phyloP scores from a whole-genome alignment of 2,888 invertebrate species.

The Tillus elongatus region DNA sequence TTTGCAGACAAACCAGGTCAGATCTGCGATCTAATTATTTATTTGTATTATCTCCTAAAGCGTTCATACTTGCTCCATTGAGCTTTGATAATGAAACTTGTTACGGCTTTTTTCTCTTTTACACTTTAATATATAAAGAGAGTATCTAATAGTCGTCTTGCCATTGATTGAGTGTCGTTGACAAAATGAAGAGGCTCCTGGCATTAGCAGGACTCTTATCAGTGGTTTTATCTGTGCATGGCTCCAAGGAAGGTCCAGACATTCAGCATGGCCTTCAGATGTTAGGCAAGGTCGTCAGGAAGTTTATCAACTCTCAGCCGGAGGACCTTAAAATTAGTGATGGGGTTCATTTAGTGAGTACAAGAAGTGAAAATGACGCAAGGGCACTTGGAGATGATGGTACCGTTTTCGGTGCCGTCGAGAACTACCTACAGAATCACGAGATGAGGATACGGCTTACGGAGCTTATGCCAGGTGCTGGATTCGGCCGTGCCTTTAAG shows the following conservation, averaged over 20 bases:
- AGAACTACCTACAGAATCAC: constrained; percentile 60
- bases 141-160: too few relatives aligned
- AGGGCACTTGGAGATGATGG: constrained; percentile 46
- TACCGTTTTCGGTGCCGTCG: constrained; percentile 49
- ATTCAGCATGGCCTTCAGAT: constrained; percentile 32
- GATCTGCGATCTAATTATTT: constrained; percentile 29
- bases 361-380: constrained; percentile 44
- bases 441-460: constrained; percentile 64
- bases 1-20: constrained; percentile 36
- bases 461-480: constrained; percentile 57
- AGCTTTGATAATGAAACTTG: constrained; percentile 33
- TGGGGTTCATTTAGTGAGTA: constrained; percentile 55
- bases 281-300: constrained; percentile 41
- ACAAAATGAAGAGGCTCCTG: constrained; percentile 32
- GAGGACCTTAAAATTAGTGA: constrained; percentile 52
- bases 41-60: constrained; percentile 31
- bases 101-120: constrained; percentile 16
- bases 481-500: constrained; percentile 46
- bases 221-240: constrained; percentile 15
- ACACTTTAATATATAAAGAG: constrained; percentile 13
- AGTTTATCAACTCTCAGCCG: constrained; percentile 44
- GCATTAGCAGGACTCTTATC: constrained; percentile 24
- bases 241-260: constrained; percentile 25
- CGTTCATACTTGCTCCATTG: constrained; percentile 41
- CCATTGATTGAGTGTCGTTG: constrained; percentile 3